These are phyloP conservation scores for Anastrepha ludens DNA, from an alignment of 1,140 invertebrate species.

Conservation along the genomic window DNA sequence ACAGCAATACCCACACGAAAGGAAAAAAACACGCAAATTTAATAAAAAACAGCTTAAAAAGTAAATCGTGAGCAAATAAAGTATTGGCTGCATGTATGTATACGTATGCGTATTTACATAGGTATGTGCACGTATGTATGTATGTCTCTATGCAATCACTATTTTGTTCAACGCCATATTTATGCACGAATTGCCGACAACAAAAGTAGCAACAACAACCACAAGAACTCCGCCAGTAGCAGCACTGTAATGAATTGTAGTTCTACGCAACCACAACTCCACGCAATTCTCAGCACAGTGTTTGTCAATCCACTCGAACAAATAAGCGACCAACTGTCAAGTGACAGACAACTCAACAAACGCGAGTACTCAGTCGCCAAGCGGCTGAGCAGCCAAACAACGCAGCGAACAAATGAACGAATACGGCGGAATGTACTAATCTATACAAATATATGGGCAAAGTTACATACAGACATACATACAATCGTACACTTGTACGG, in stretches of 20 bases:
- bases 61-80: slow-evolving; percentile 18
- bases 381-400: not conserved
- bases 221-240: slow-evolving; percentile 29
- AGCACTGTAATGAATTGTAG: not conserved
- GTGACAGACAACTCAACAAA: slow-evolving; percentile 11
- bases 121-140: not conserved
- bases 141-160: not conserved
- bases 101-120: not conserved
- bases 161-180: slow-evolving; percentile 32
- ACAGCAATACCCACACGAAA: not conserved
- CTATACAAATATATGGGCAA: not conserved
- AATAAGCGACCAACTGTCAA: slow-evolving; percentile 33
- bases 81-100: not conserved
- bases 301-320: slow-evolving; percentile 46
- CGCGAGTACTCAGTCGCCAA: not conserved
- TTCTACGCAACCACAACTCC: not conserved
- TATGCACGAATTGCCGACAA: slow-evolving; percentile 40
- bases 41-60: not conserved
- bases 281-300: slow-evolving; percentile 3
- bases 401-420: not conserved
- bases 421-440: not conserved
- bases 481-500: not conserved
- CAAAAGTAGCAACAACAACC: not conserved
- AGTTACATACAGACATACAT: not conserved
- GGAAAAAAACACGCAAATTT: not conserved